These are phyloP conservation scores for Mythimna lalbum DNA, from an alignment of 2,888 invertebrate species.

Conservation along the genomic window DNA sequence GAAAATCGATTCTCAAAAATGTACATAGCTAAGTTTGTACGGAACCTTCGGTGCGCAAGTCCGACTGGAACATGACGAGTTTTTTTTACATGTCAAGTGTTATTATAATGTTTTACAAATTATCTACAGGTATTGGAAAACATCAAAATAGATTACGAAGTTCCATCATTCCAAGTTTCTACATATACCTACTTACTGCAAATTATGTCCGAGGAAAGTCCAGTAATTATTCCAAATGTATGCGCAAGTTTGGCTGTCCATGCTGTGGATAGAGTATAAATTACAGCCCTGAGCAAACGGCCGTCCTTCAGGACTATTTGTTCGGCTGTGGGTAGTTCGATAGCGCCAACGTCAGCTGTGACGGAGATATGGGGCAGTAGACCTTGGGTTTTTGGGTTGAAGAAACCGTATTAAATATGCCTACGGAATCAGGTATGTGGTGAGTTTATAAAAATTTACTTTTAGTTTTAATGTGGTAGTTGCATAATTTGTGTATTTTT, in stretches of 20 bases:
- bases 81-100: no score
- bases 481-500: no score
- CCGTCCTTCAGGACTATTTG: constrained; percentile 37
- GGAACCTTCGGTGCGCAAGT: no score
- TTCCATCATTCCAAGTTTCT: not conserved
- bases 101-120: not conserved
- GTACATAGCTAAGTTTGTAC: no score
- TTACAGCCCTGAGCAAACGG: constrained; percentile 51
- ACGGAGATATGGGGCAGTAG: constrained; percentile 41
- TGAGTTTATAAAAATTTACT: no score
- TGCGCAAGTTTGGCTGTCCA: constrained; percentile 8
- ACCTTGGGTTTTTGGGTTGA: constrained; percentile 27
- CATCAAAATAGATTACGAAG: no score
- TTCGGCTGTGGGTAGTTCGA: constrained; percentile 11
- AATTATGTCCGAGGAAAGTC: constrained; percentile 5
- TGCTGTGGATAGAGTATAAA: constrained; percentile 49
- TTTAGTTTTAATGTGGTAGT: no score
- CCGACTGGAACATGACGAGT: no score
- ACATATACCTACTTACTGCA: no score
- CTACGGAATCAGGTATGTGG: no score
- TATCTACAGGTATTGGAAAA: not conserved
- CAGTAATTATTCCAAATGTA: constrained; percentile 30
- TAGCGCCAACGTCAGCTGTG: constrained; percentile 35
- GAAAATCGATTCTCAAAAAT: no score
- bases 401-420: not conserved